Percentiles rank a stretch among this genome's conserved stretches.
Conservation (phyloP, 2,797 vertebrate genomes). For the Megaceryle alcyon region DNA sequence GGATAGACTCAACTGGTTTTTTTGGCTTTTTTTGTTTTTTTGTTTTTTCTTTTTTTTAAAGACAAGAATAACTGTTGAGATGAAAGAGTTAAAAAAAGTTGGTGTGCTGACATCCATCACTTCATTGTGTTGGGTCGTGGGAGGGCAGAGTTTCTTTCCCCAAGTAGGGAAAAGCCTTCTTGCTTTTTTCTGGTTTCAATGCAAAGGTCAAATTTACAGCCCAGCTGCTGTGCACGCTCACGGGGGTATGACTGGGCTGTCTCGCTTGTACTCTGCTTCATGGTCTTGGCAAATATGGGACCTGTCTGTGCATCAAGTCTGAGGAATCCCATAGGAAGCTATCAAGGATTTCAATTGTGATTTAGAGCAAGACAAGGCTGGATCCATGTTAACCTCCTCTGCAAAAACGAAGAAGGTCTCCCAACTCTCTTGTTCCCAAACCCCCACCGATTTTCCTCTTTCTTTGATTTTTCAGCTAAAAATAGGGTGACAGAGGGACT, state of each 20-base stretch:
- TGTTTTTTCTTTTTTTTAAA: not conserved
- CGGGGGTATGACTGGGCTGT: not conserved
- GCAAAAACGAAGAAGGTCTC: conserved; percentile 33
- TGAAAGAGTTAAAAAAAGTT: not conserved
- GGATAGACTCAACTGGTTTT: not conserved
- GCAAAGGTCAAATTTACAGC: not conserved
- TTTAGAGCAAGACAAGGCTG: conserved; percentile 58
- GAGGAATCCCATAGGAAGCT: conserved; percentile 24
- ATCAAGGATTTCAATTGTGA: not conserved
- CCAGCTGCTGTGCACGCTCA: not conserved
- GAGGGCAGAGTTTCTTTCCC: not conserved
- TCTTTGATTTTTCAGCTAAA: conserved; percentile 82
- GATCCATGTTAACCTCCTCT: conserved; percentile 43
- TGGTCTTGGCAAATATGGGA: not conserved
- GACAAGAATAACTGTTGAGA: not conserved
- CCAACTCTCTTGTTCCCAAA: conserved; percentile 21
- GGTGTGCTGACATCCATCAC: not conserved
- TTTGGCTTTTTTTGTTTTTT: not conserved
- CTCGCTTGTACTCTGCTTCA: not conserved
- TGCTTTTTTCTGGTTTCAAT: not conserved
- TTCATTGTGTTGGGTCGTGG: not conserved
- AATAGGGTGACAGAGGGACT: conserved; percentile 85
- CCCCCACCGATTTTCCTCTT: conserved; percentile 63
- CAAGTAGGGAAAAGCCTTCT: not conserved
- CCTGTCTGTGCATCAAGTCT: not conserved